Conservation (phyloP, 2,888 invertebrate genomes). For the Drosophila trichaetosa region DNA sequence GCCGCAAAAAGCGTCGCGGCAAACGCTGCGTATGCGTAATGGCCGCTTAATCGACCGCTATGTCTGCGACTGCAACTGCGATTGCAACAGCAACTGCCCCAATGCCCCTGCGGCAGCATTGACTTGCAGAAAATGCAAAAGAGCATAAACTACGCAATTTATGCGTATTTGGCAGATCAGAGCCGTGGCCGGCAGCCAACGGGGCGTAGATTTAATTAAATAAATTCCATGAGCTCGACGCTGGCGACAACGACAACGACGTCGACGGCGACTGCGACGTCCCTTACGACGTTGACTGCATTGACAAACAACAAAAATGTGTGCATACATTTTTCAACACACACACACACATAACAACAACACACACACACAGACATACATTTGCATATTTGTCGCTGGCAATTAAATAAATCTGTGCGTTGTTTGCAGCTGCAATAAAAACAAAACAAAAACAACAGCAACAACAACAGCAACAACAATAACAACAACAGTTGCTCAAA, state of each 20-base stretch:
- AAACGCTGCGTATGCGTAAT: slow-evolving; percentile 64
- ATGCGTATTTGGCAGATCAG: slow-evolving; percentile 69
- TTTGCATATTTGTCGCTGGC: slow-evolving; percentile 53
- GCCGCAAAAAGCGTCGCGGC: not conserved
- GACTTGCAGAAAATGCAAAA: not conserved
- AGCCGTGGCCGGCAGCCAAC: slow-evolving; percentile 55
- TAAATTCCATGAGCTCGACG: slow-evolving; percentile 70
- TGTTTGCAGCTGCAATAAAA: slow-evolving; percentile 57
- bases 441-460: slow-evolving; percentile 12
- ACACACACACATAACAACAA: slow-evolving; percentile 33
- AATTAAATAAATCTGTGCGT: slow-evolving; percentile 80
- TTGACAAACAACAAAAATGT: slow-evolving; percentile 48
- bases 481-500: slow-evolving; percentile 17
- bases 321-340: slow-evolving; percentile 63
- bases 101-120: slow-evolving; percentile 22
- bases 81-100: slow-evolving; percentile 37
- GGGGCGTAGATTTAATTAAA: slow-evolving; percentile 80
- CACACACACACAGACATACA: slow-evolving; percentile 64
- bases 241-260: slow-evolving; percentile 22
- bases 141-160: slow-evolving; percentile 76
- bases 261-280: slow-evolving; percentile 7
- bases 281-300: not conserved
- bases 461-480: not conserved
- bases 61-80: slow-evolving; percentile 39
- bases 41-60: slow-evolving; percentile 39